Base-by-base conservation (phyloP, 2,888 invertebrate genomes). In the Dolichomitus sp. region DNA sequence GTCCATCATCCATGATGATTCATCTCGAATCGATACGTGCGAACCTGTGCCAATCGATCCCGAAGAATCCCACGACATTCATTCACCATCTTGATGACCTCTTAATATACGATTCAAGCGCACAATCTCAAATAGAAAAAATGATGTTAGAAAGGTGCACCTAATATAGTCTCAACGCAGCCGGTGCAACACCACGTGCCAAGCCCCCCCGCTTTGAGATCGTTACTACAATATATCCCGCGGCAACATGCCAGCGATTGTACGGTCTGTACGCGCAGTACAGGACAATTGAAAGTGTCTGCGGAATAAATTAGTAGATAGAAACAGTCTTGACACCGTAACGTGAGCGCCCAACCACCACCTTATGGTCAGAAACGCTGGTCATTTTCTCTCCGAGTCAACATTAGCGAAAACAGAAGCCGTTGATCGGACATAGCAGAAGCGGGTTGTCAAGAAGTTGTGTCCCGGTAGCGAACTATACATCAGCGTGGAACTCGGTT, bases 261-360 rank as follows among this genome's bases (percentile, higher is more conserved):
- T 48, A 33, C 50, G n/a, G 45, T 57, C 37, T 19, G 63, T 52
- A 42, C 50, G 42, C 40, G 73, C 50, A 45, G 23, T 52, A 72
- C 66, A 61, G 76, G 76, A 83, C 83, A 83, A 83, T 83, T 68
- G 83, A 83, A 83, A 73, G 76, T 69, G 45, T 54, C 79, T 17
- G 70, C 30, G 40, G 81, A 81, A 84, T 81, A 81, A 81, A 83
- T 84, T 81, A 79, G 72, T 61, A 27, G 30, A 27, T 12, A 61
- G 52, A 50, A 68, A 40, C 48, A 50, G 75, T 54, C 83, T 76
- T 76, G 76, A 83, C 76, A 80, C 72, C 52, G 72, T 73, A 77
- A 72, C 79, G 57, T 61, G 66, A 17, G 37, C 52, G 42, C 37
- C 12, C 79, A 70, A 59, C 50, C 50, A 48, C 57, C 30, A 27